Percentiles rank a stretch among this genome's conserved stretches.
phyloP scores from a whole-genome alignment of 35 echinoderm and acorn worm species.

The Hemicentrotus pulcherrimus region DNA sequence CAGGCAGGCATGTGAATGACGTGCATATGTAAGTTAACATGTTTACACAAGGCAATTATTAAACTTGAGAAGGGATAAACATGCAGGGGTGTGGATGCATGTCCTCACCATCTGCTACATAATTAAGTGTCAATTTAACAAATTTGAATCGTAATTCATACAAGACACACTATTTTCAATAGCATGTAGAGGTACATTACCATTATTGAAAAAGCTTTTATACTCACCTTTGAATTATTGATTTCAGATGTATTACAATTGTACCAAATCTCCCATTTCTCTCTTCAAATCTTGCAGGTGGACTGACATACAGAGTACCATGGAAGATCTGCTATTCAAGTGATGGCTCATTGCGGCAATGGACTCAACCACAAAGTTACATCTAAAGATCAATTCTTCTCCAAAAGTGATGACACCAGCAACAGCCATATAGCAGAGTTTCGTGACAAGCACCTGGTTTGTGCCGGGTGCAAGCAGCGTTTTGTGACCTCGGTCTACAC shows the following conservation, averaged over 20 bases:
- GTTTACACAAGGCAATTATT: background rate
- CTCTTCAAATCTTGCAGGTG: background rate
- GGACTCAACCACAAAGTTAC: background rate
- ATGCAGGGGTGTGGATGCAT: too few species aligned
- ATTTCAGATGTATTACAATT: background rate
- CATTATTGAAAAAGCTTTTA: too few species aligned
- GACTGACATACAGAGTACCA: background rate
- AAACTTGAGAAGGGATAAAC: too few species aligned
- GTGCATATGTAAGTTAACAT: background rate
- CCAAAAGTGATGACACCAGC: background rate
- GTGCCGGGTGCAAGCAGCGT: conserved; percentile 21
- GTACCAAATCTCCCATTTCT: background rate
- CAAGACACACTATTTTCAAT: too few species aligned
- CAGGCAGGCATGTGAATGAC: too few species aligned
- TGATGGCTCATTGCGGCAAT: background rate
- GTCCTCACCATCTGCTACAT: too few species aligned
- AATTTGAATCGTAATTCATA: too few species aligned
- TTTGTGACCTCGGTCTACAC: conserved; percentile 43
- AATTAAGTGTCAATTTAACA: too few species aligned
- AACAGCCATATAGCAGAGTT: conserved; percentile 47
- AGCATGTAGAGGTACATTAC: too few species aligned
- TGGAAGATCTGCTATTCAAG: background rate
- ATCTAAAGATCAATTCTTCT: background rate
- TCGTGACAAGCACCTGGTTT: conserved; percentile 8
- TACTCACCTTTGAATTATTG: too few species aligned